A percentile compares a stretch with the other conserved stretches of the same genome.
phyloP scores from a whole-genome alignment of 2,888 invertebrate species.

The Druceiella hillmani region DNA sequence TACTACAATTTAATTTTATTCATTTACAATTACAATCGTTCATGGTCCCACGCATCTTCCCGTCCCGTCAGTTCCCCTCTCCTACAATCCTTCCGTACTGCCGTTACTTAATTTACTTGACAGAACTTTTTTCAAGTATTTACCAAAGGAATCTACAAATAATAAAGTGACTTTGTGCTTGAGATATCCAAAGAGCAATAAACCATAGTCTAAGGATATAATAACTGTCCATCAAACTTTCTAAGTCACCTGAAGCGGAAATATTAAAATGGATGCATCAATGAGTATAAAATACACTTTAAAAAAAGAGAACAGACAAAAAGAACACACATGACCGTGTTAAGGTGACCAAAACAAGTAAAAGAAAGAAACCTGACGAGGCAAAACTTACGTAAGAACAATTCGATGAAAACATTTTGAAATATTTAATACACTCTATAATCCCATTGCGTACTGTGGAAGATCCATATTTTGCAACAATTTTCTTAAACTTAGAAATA shows the following conservation, averaged over 20 bases:
- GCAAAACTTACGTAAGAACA: too few relatives aligned
- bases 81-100: too few relatives aligned
- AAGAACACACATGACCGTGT: constrained; percentile 6
- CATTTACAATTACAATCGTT: too few relatives aligned
- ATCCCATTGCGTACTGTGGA: too few relatives aligned
- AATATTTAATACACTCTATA: constrained; percentile 19
- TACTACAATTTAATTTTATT: too few relatives aligned
- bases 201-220: constrained; percentile 17
- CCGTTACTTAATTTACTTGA: constrained; percentile 14
- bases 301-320: constrained; percentile 14
- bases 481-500: constrained; percentile 16
- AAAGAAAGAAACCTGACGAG: constrained; percentile 7
- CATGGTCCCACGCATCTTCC: too few relatives aligned
- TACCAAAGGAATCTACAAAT: constrained; percentile 13
- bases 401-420: constrained; percentile 15
- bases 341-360: constrained; percentile 3
- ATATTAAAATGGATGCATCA: constrained; percentile 13
- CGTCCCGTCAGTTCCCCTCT: too few relatives aligned
- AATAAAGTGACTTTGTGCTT: constrained; percentile 13
- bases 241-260: too few relatives aligned
- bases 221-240: too few relatives aligned
- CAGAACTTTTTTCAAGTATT: constrained; percentile 15
- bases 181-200: constrained; percentile 13
- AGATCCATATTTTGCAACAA: constrained; percentile 18
- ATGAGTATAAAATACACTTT: constrained; percentile 17